Percentiles rank a stretch among this genome's conserved stretches.
phyloP scores from a whole-genome alignment of 2,888 invertebrate genomes.

The Esperia sulphurella region DNA sequence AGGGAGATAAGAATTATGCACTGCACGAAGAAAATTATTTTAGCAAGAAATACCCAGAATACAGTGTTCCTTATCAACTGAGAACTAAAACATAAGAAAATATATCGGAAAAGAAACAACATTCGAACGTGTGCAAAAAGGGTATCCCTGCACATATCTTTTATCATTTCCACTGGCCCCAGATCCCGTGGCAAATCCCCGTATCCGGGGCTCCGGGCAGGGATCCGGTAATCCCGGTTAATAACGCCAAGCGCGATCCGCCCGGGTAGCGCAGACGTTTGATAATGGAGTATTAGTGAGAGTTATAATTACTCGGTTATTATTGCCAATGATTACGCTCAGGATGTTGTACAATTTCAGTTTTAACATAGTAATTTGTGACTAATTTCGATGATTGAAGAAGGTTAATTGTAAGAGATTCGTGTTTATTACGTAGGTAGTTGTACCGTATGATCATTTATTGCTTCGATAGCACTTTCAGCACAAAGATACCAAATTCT shows the following conservation, averaged over 20 bases:
- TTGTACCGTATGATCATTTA: no score
- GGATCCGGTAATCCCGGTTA: slow-evolving; percentile 73
- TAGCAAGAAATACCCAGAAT: no score
- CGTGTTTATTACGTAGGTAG: no score
- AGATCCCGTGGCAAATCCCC: slow-evolving; percentile 75
- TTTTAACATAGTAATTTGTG: slow-evolving; percentile 1
- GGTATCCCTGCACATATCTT: slow-evolving; percentile 54
- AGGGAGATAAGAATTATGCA: no score
- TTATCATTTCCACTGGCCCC: slow-evolving; percentile 71
- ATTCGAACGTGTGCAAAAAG: slow-evolving; percentile 28
- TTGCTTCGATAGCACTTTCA: neutral
- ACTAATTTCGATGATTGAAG: neutral
- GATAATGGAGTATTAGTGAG: slow-evolving; percentile 66
- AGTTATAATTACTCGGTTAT: slow-evolving; percentile 67
- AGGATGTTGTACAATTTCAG: neutral
- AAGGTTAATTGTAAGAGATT: neutral
- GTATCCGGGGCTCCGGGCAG: slow-evolving; percentile 60
- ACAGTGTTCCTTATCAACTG: no score
- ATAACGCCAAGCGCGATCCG: slow-evolving; percentile 58
- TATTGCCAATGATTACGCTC: slow-evolving; percentile 39
- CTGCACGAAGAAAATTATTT: no score
- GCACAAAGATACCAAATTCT: no score
- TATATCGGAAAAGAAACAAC: slow-evolving; percentile 1
- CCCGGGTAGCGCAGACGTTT: slow-evolving; percentile 46
- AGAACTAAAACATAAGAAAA: no score